Evolutionary conservation across 2,113 vertebrate genomes (phyloP).

Genomic region (Piaya cayana): DNA sequence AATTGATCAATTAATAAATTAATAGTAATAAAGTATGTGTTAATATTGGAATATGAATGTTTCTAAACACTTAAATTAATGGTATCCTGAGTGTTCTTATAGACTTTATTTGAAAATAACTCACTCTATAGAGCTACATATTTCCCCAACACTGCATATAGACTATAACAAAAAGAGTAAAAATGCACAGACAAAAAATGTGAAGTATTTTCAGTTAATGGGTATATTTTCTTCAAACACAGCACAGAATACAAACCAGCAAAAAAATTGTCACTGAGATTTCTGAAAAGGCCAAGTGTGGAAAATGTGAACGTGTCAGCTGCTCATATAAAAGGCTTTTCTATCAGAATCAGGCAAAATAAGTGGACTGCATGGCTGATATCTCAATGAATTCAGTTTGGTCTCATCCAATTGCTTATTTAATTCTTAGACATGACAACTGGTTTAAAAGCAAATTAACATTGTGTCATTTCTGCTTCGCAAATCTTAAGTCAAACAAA

Average conservation of each 20-base stretch:
- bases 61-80: not conserved
- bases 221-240: not conserved
- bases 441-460: conserved; percentile 60
- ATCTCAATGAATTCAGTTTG: conserved; percentile 45
- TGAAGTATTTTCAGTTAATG: not conserved
- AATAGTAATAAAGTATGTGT: not conserved
- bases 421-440: conserved; percentile 48
- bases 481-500: conserved; percentile 47
- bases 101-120: not conserved
- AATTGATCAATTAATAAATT: conserved; percentile 23
- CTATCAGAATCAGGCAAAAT: conserved; percentile 15
- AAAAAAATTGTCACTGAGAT: not conserved
- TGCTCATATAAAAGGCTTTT: conserved; percentile 2
- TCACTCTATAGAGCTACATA: not conserved
- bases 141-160: not conserved
- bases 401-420: conserved; percentile 47
- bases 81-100: not conserved
- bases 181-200: not conserved
- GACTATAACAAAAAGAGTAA: not conserved
- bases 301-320: not conserved
- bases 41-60: not conserved
- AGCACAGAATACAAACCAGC: not conserved
- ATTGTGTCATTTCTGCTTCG: conserved; percentile 55
- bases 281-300: not conserved
- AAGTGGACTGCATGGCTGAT: not conserved